phyloP scores from a whole-genome alignment of 2,888 invertebrate species.

The Tipula confusa region DNA sequence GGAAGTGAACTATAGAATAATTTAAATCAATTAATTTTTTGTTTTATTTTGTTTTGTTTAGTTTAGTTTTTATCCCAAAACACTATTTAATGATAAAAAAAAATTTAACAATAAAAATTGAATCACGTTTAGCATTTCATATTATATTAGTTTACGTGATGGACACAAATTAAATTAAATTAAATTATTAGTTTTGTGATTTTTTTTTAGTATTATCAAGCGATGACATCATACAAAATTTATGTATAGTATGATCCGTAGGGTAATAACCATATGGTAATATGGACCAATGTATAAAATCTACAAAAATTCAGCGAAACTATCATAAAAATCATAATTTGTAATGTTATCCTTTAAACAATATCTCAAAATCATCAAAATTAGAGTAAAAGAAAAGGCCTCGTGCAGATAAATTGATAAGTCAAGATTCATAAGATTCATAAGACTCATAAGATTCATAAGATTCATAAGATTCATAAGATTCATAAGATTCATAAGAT shows the following conservation, averaged over 20 bases:
- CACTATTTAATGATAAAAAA: background rate
- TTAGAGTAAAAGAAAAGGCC: too few relatives aligned
- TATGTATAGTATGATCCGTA: background rate
- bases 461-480: too few relatives aligned
- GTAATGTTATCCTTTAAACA: too few relatives aligned
- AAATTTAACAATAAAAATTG: background rate
- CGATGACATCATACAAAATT: background rate
- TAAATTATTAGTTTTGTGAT: background rate
- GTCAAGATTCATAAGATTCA: too few relatives aligned
- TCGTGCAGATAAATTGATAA: too few relatives aligned
- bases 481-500: too few relatives aligned
- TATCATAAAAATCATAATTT: too few relatives aligned
- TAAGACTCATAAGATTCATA: too few relatives aligned
- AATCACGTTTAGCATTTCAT: background rate
- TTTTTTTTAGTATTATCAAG: background rate
- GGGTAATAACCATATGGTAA: too few relatives aligned
- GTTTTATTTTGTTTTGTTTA: background rate
- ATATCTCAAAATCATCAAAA: too few relatives aligned
- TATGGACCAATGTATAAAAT: too few relatives aligned
- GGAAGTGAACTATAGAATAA: slow-evolving; percentile 12
- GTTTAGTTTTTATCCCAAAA: slow-evolving; percentile 8
- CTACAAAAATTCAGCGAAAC: too few relatives aligned
- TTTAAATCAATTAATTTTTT: background rate
- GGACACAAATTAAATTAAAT: background rate
- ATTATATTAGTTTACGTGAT: background rate